Evolutionary conservation across 2,113 vertebrate genomes (phyloP), one percentile per base, ranked within the genome.

Genomic region (Lepus americanus): DNA sequence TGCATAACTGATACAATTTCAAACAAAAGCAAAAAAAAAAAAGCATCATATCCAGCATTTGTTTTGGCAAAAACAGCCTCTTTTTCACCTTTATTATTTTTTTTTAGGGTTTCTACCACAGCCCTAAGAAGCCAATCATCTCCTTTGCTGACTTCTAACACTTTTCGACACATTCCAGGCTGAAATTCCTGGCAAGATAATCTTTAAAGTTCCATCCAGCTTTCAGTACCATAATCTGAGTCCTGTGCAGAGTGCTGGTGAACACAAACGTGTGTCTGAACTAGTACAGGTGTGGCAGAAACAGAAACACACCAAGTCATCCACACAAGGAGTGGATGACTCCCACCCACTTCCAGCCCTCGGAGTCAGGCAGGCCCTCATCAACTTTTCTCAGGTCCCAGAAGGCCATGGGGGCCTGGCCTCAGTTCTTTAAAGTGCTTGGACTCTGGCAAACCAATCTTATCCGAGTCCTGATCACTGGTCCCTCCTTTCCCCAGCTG

Each of bases 381-480:
- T 55, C 61, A 94, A 67, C 20, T 55, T 69, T 76, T 72, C 49
- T 77, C 74, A 78, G 44, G 36, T 27, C n/a, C 49, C 59, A 29
- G 25, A 59, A 31, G 64, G 61, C 73, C 17, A 0, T 11, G 22
- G 9, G 25, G 29, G 33, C 31, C 23, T 6, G 16, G 23, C n/a
- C 49, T 82, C 89, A 25, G 25, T 64, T 55, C 79, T 85, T 76
- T 89, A 69, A 85, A 85, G 77, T 19, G 61, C 66, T 63, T 64
- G 44, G n/a, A 64, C 53, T 29, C 83, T 69, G 78, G 59, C 59
- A 90, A 73, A 82, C 29, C 90, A 87, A 91, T 36, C 49, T 63
- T 64, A 33, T 51, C 25, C 17, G 64, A 77, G 51, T 16, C 33
- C 20, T 70, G 55, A 20, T 93, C 73, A 87, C 59, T 1, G 44